A percentile compares a stretch with the other conserved stretches of the same genome.
These are phyloP conservation scores for Coenobita brevimanus DNA, from an alignment of 1,140 invertebrate species.

Conservation along the genomic window DNA sequence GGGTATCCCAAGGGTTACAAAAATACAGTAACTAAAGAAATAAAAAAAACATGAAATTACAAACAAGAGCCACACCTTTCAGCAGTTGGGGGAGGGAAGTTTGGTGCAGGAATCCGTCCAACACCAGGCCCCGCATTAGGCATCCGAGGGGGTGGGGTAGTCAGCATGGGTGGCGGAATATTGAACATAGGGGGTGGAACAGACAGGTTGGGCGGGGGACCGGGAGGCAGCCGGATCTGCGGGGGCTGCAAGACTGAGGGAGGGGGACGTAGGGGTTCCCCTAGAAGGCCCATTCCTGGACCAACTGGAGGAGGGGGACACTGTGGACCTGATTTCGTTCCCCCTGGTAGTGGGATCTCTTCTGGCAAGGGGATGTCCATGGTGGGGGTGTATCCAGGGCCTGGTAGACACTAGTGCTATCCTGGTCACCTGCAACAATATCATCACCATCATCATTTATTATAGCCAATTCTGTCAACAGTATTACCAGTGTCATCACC, in stretches of 20 bases:
- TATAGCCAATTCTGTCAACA: too few species aligned
- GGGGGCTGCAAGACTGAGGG: background rate
- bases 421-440: too few species aligned
- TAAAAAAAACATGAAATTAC: background rate
- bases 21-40: background rate
- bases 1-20: background rate
- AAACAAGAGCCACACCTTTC: conserved; percentile 20
- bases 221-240: conserved; percentile 42
- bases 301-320: conserved; percentile 18
- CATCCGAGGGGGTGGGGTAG: background rate
- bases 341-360: conserved; percentile 45
- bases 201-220: conserved; percentile 37
- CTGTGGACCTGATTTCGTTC: background rate
- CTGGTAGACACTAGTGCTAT: too few species aligned
- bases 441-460: too few species aligned
- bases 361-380: conserved; percentile 56
- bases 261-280: background rate
- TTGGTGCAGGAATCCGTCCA: background rate
- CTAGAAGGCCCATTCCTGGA: background rate
- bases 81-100: background rate
- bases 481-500: too few species aligned
- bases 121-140: background rate
- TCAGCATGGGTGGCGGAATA: conserved; percentile 22
- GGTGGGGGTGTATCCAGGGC: background rate
- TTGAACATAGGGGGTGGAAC: conserved; percentile 43